A percentile compares a stretch with the other conserved stretches of the same genome.
These are phyloP conservation scores for Oreochromis tanganicae DNA, from an alignment of 2,113 vertebrate species.

Conservation along the genomic window DNA sequence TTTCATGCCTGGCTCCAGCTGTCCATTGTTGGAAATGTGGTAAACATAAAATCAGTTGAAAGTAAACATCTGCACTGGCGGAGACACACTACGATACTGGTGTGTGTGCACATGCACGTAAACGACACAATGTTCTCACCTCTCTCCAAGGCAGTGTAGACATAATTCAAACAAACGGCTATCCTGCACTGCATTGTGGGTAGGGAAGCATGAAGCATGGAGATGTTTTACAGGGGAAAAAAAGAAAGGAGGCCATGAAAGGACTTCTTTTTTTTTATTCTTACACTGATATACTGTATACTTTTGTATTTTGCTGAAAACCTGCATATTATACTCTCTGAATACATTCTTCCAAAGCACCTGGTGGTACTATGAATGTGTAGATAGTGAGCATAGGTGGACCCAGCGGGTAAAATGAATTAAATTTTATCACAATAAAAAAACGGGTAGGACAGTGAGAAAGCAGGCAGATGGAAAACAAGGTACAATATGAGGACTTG, in stretches of 20 bases:
- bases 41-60: slow-evolving; percentile 26
- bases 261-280: slow-evolving; percentile 2
- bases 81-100: background rate
- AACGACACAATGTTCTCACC: slow-evolving; percentile 48
- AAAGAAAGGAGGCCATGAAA: slow-evolving; percentile 33
- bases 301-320: background rate
- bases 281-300: background rate
- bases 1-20: background rate
- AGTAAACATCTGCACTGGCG: slow-evolving; percentile 12
- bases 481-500: slow-evolving; percentile 10
- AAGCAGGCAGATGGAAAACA: slow-evolving; percentile 22
- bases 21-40: background rate
- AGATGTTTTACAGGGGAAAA: slow-evolving; percentile 54
- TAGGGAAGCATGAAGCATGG: slow-evolving; percentile 59
- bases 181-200: slow-evolving; percentile 62
- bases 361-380: background rate
- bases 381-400: background rate
- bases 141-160: slow-evolving; percentile 31
- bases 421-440: slow-evolving; percentile 34
- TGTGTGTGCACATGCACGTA: background rate
- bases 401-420: slow-evolving; percentile 18
- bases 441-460: background rate
- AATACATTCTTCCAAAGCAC: background rate
- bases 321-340: background rate
- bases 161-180: slow-evolving; percentile 66